Evolutionary conservation across 2,888 invertebrate genomes (phyloP).

Genomic region (Nomada flava): DNA sequence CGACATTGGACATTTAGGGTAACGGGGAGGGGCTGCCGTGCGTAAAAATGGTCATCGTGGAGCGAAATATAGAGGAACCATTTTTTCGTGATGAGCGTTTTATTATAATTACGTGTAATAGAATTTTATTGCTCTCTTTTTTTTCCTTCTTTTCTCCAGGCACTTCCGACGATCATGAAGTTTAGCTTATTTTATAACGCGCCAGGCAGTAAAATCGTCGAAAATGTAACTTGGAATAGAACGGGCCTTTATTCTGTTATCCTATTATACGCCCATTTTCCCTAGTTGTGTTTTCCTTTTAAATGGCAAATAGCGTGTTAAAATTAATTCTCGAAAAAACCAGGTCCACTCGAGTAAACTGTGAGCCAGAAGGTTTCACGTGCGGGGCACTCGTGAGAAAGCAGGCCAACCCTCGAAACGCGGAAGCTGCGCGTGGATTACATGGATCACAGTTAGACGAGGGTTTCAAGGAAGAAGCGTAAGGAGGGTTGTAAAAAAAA

Average conservation of each 20-base stretch:
- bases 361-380: conserved; percentile 26
- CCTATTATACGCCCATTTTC: neutral
- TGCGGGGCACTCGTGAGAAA: conserved; percentile 66
- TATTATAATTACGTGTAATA: conserved; percentile 12
- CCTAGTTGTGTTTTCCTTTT: neutral
- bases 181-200: neutral
- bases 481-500: conserved; percentile 22
- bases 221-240: too few species aligned
- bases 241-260: too few species aligned
- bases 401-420: conserved; percentile 67
- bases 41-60: neutral
- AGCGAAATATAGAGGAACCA: neutral
- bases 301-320: neutral
- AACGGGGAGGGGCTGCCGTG: neutral
- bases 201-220: neutral
- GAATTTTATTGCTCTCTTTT: conserved; percentile 9
- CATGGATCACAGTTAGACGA: conserved; percentile 75
- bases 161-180: too few species aligned
- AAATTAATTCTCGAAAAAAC: conserved; percentile 19
- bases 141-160: neutral
- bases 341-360: neutral
- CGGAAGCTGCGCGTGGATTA: conserved; percentile 75
- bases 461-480: conserved; percentile 61
- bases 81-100: conserved; percentile 9
- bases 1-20: neutral